Base-by-base conservation (phyloP, 2,797 vertebrate species). In the Myripristis murdjan region DNA sequence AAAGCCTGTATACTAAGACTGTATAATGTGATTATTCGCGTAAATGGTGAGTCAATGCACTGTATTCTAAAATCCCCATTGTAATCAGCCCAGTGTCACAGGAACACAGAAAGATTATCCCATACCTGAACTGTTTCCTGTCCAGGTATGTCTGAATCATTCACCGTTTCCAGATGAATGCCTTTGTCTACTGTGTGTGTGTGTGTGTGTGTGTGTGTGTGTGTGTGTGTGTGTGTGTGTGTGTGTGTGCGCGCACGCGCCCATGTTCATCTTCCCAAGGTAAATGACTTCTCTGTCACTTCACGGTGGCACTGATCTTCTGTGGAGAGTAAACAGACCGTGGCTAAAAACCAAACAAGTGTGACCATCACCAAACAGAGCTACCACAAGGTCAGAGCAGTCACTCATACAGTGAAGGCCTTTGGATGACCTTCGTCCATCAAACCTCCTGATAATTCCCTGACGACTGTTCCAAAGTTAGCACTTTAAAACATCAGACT, bases 201-300 rank as follows among this genome's bases (percentile, higher is more conserved):
- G 11, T 39, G 15, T 70, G 18, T 39, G 55, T 54, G 22, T 43
- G 46, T 56, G 43, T 26, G 33, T 47, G 37, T 63, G 39, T 48
- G 6, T 43, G 20, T 33, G 3, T 58, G 23, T 77, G 47, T 56
- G 11, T 39, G 15, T 70, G 18, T 39, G 55, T 54, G 22, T 43
- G 46, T 56, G 43, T 26, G 33, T 47, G 37, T 63, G 39, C n/a
- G n/a, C n/a, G 48, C 12, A 0, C 16, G 9, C 43, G 2, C 54
- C n/a, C n/a, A n/a, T n/a, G n/a, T n/a, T n/a, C n/a, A n/a, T n/a
- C n/a, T n/a, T 39, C 10, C 2, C 18, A 53, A 47, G 84, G 70
- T 70, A 74, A 72, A 86, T 77, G 83, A 82, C 85, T 82, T 80
- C 20, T 0, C 44, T 67, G 84, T 87, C 75, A 67, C 8, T 46